These are phyloP conservation scores for Oryzias sinensis DNA, from an alignment of 2,797 vertebrate species.

Conservation along the genomic window DNA sequence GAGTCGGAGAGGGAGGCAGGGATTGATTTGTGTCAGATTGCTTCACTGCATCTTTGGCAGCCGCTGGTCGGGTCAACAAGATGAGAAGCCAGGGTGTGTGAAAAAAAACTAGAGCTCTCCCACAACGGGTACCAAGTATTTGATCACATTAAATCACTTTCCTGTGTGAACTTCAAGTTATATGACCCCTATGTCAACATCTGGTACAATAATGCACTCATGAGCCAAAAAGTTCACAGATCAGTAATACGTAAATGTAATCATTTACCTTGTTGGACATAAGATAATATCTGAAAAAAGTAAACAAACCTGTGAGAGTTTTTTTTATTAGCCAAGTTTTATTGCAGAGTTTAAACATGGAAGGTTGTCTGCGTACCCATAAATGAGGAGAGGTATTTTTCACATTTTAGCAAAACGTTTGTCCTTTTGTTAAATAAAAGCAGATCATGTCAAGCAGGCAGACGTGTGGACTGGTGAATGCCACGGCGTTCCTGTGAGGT, in stretches of 20 bases:
- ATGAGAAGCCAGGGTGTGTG: constrained; percentile 30
- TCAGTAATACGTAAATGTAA: constrained; percentile 45
- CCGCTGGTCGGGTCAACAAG: constrained; percentile 22
- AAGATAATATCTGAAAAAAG: constrained; percentile 25
- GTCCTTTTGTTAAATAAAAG: not conserved
- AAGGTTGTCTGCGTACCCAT: not conserved
- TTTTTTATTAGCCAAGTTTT: constrained; percentile 23
- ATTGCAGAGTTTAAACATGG: constrained; percentile 18
- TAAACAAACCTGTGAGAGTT: constrained; percentile 33
- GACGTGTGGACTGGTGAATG: constrained; percentile 9
- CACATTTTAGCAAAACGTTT: too few species aligned
- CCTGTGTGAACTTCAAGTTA: constrained; percentile 62
- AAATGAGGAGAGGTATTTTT: not conserved
- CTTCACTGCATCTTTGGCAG: not conserved
- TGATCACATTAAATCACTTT: constrained; percentile 53
- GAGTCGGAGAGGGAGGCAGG: not conserved
- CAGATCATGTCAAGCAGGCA: constrained; percentile 3
- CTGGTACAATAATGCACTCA: constrained; percentile 35
- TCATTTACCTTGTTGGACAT: constrained; percentile 49
- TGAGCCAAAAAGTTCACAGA: constrained; percentile 41
- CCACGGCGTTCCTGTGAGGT: constrained; percentile 56
- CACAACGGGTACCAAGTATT: constrained; percentile 34
- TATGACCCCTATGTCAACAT: constrained; percentile 59
- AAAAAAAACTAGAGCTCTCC: constrained; percentile 15
- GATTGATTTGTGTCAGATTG: constrained; percentile 20